These are phyloP conservation scores for Papilio xuthus DNA, from an alignment of 1,140 invertebrate species.

Conservation along the genomic window DNA sequence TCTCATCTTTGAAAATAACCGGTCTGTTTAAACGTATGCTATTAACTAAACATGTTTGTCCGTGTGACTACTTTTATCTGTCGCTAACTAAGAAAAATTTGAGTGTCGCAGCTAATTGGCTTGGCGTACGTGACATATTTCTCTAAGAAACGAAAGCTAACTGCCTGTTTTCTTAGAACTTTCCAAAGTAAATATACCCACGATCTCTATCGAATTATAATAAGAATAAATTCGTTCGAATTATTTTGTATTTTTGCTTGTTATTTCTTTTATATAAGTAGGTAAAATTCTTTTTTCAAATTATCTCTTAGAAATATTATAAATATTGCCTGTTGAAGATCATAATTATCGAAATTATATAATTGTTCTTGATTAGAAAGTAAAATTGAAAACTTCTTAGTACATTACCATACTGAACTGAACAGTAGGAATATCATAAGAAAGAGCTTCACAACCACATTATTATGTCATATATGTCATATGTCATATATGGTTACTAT, in stretches of 20 bases:
- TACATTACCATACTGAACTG: too few relatives aligned
- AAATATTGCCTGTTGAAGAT: neutral
- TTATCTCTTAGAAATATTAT: neutral
- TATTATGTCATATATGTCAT: too few relatives aligned
- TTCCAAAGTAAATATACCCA: constrained; percentile 37
- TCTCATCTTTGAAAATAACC: constrained; percentile 1
- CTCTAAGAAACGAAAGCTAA: constrained; percentile 36
- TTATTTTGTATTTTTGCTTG: neutral
- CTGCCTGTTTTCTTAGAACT: constrained; percentile 39
- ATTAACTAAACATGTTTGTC: constrained; percentile 20
- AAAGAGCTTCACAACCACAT: too few relatives aligned
- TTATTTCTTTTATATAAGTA: neutral
- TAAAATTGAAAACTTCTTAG: too few relatives aligned
- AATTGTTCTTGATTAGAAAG: too few relatives aligned
- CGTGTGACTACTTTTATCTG: constrained; percentile 30
- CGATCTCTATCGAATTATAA: constrained; percentile 20
- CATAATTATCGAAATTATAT: neutral
- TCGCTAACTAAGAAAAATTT: constrained; percentile 30
- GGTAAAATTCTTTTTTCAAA: neutral
- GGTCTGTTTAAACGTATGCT: neutral
- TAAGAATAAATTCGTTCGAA: neutral
- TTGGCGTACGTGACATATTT: constrained; percentile 41
- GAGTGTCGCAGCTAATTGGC: constrained; percentile 35
- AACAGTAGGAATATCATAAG: too few relatives aligned
- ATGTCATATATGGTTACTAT: too few relatives aligned